Base-by-base conservation (phyloP, 2,113 vertebrate species). In the Vulpes vulpes region DNA sequence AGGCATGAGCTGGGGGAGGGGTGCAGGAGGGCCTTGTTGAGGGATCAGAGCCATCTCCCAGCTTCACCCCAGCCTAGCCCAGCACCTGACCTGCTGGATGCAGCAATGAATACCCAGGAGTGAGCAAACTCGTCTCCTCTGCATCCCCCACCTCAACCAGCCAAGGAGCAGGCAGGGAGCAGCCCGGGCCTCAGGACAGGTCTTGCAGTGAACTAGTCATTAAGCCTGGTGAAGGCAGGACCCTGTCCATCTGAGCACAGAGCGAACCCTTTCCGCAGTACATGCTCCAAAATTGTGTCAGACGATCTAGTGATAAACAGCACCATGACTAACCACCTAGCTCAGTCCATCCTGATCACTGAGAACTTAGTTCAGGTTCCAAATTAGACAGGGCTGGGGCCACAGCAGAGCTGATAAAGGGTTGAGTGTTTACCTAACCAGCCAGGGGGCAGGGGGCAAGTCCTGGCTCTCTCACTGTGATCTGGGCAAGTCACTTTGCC, bases 21-120 rank as follows among this genome's bases (percentile, higher is more conserved):
- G 5, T 3, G 1, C 1, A 0, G 11, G 23, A 32, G 79, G 9
- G n/a, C 16, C 80, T 86, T 88, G 59, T 3, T 35, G 1, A 11
- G 11, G 38, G 71, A 65, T 71, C 51, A 59, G 57, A 88, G 51
- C n/a, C 43, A 20, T 51, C 59, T 86, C 57, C 74, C n/a, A 38
- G 43, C 23, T 20, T 93, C 64, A 67, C 8, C 32, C 74, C 67
- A 86, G 25, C 83, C 11, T 22, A 49, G 11, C 15, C 27, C 60
- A 49, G 65, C 2, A 0, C 49, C 17, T 60, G 82, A 67, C 11
- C 55, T 60, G 62, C 78, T 32, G 49, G n/a, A 74, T 22, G 57
- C 79, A 92, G 73, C 91, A 74, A 25, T 57, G n/a, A 71, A 79
- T 2, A 60, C 59, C 15, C 1, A 0, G 20, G 51, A 88, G 53